Conservation (phyloP, 2,113 vertebrate species). For the Catharus fuscescens region DNA sequence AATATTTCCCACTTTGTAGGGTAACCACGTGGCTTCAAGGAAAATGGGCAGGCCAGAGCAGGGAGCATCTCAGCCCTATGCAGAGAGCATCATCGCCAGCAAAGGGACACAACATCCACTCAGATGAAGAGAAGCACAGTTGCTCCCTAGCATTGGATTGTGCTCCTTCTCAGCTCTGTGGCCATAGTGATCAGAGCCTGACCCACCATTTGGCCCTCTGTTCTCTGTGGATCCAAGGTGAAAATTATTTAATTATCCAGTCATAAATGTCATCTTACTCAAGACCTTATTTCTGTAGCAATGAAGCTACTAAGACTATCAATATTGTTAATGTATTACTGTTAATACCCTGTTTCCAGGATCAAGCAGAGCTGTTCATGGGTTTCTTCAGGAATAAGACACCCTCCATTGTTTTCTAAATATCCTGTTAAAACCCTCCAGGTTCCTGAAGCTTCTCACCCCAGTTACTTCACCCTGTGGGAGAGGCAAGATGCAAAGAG, state of each 20-base stretch:
- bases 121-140: background rate
- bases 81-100: background rate
- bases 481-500: background rate
- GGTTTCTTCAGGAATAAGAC: background rate
- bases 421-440: background rate
- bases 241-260: background rate
- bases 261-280: background rate
- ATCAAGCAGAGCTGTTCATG: background rate
- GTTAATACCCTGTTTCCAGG: background rate
- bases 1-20: background rate
- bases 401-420: background rate
- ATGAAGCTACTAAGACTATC: background rate
- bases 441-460: background rate
- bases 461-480: background rate
- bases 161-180: background rate
- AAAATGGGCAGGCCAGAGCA: background rate
- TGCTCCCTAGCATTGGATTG: accelerated
- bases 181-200: background rate
- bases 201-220: background rate
- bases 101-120: background rate
- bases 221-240: background rate
- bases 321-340: background rate
- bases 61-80: background rate
- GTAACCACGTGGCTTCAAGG: background rate
- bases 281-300: background rate